These are phyloP conservation scores for Subacronicta megacephala DNA, from an alignment of 2,888 invertebrate species.

Conservation along the genomic window DNA sequence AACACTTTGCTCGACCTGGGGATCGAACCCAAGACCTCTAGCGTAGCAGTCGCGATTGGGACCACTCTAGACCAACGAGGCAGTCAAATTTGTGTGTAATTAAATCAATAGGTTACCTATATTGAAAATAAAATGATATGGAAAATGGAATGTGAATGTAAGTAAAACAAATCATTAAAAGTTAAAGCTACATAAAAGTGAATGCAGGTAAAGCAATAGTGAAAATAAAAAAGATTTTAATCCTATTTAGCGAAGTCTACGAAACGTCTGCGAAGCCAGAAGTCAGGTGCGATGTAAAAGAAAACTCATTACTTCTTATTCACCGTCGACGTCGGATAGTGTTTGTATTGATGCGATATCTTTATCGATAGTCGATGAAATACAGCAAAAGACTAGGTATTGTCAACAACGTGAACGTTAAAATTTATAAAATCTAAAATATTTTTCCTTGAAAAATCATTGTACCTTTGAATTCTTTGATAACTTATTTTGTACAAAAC, in stretches of 20 bases:
- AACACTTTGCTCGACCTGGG: too few relatives aligned
- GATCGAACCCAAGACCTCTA: too few relatives aligned
- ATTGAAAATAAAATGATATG: too few relatives aligned
- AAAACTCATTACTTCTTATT: conserved; percentile 89
- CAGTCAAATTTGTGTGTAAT: too few relatives aligned
- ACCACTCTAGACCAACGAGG: too few relatives aligned
- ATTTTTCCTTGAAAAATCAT: background rate
- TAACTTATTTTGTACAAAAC: too few relatives aligned
- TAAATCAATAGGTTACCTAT: too few relatives aligned
- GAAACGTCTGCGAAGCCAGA: conserved; percentile 75
- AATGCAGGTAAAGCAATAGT: conserved; percentile 62
- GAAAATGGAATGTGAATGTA: too few relatives aligned
- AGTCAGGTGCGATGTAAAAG: conserved; percentile 85
- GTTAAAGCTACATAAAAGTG: conserved; percentile 36
- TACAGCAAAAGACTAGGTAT: conserved; percentile 12
- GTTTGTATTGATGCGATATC: conserved; percentile 54
- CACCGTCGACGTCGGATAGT: conserved; percentile 71
- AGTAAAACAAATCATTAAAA: conserved; percentile 30
- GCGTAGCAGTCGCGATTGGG: too few relatives aligned
- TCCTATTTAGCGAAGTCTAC: conserved; percentile 81
- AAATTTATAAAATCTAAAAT: conserved; percentile 1
- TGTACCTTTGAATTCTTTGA: background rate
- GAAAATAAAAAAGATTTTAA: conserved; percentile 81
- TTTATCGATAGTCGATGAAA: conserved; percentile 65
- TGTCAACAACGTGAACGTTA: conserved; percentile 9